Evolutionary conservation across 2,113 vertebrate species (phyloP), one percentile per base, ranked within the genome.

Genomic region (Lathamus discolor): DNA sequence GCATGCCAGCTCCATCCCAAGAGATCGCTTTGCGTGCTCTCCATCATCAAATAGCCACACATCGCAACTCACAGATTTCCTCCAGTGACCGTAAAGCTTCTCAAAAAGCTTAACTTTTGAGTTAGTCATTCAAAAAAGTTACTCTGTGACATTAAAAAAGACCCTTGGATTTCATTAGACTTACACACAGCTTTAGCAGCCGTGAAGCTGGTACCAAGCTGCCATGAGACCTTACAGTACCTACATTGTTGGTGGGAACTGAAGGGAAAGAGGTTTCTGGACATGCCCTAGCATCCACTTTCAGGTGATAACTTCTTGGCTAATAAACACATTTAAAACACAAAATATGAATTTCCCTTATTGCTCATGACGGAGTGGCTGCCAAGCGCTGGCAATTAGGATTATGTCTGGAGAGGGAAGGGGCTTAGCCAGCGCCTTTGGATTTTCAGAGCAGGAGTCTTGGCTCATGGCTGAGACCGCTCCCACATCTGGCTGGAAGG

Each of bases 291-390:
- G 77, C 29, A 5, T 96, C 95, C 95, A 95, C 95, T 95, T 95
- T 83, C 95, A 97, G 93, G 91, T 95, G 96, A 97, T 96, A 96
- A 96, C 95, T 95, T 96, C 95, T 96, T 96, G 96, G 83, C 96
- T 95, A 94, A 95, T 96, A 97, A 97, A 95, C 96, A 96, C 96
- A 96, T 94, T 92, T 92, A 85, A 94, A 96, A 74, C 67, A 94
- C 95, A 95, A 96, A 97, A 96, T 96, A 97, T 92, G 83, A 91
- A 95, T 97, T 97, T 97, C 92, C 95, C 67, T 89, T 84, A 87
- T 94, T 96, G 91, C 93, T 94, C n/a, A 13, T 54, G 88, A 94
- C 0, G 19, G 83, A 92, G 86, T 81, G 62, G 90, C 92, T 96
- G 95, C 95, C 92, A 97, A 91, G 63, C 74, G 11, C 82, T 4